Evolutionary conservation across 2,113 vertebrate species (phyloP).

Genomic region (Lasiurus cinereus): DNA sequence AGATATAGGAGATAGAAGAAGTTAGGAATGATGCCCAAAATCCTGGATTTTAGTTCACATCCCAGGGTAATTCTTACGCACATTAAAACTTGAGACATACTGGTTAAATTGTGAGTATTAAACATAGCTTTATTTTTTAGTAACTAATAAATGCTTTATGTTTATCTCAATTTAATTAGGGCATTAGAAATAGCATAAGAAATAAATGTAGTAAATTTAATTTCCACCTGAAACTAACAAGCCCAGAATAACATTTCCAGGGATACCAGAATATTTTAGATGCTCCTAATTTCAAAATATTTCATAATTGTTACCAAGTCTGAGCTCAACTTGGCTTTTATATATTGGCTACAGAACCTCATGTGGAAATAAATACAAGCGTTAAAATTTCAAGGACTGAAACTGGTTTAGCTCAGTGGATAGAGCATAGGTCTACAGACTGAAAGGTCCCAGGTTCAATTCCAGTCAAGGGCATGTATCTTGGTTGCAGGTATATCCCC

Average conservation of each 20-base stretch:
- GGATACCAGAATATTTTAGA: not conserved
- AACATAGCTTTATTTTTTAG: not conserved
- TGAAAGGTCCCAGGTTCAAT: too few relatives aligned
- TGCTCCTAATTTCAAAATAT: not conserved
- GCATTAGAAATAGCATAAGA: conserved; percentile 22
- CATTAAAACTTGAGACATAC: conserved; percentile 46
- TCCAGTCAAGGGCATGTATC: too few relatives aligned
- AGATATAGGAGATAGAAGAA: not conserved
- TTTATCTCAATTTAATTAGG: conserved; percentile 36
- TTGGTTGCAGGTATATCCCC: too few relatives aligned
- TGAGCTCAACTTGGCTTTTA: conserved; percentile 11
- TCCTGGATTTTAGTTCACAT: not conserved
- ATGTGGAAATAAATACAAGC: conserved; percentile 31
- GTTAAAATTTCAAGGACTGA: not conserved
- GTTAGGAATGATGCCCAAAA: not conserved
- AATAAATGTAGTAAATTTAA: conserved; percentile 53
- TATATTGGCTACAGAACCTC: not conserved
- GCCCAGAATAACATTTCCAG: not conserved
- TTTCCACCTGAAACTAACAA: conserved; percentile 31
- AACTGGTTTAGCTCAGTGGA: too few relatives aligned
- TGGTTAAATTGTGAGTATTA: not conserved
- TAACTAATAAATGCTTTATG: conserved; percentile 24
- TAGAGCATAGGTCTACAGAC: too few relatives aligned
- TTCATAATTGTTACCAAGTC: conserved; percentile 10
- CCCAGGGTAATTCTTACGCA: not conserved